Percentiles rank a stretch among this genome's conserved stretches.
These are phyloP conservation scores for Heliconius hewitsoni DNA, from an alignment of 1,140 invertebrate genomes.

Conservation along the genomic window DNA sequence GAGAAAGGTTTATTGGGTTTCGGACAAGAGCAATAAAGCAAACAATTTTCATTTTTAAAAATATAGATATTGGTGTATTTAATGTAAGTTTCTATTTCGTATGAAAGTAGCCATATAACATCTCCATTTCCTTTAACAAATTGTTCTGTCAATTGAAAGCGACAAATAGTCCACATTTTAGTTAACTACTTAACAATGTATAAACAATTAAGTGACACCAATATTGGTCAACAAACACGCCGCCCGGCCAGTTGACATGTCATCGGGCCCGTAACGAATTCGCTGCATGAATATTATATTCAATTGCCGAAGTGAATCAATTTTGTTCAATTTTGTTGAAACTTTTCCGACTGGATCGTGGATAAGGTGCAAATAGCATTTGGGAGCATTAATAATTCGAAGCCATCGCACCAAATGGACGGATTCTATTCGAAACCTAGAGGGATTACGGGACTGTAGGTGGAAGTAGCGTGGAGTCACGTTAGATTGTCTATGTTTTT, in stretches of 20 bases:
- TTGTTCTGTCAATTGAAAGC: background rate
- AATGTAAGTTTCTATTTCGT: background rate
- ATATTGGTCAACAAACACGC: background rate
- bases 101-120: background rate
- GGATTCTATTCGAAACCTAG: slow-evolving; percentile 48
- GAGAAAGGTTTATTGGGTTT: background rate
- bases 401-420: slow-evolving; percentile 47
- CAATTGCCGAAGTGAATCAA: slow-evolving; percentile 43
- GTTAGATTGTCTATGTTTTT: slow-evolving; percentile 17
- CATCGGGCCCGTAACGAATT: slow-evolving; percentile 23
- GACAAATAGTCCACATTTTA: slow-evolving; percentile 6
- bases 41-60: too few relatives aligned
- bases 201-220: slow-evolving; percentile 1
- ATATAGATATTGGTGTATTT: background rate
- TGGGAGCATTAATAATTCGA: slow-evolving; percentile 58
- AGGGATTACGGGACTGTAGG: slow-evolving; percentile 40
- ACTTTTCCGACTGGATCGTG: slow-evolving; percentile 45
- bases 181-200: slow-evolving; percentile 3
- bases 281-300: slow-evolving; percentile 27
- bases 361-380: slow-evolving; percentile 55
- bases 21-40: too few relatives aligned
- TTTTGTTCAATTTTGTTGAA: slow-evolving; percentile 45
- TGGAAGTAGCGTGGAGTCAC: slow-evolving; percentile 9
- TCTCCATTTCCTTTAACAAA: too few relatives aligned
- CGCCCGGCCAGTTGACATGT: background rate